Evolutionary conservation across 1,140 invertebrate species (phyloP), one percentile per base, ranked within the genome.

Genomic region (Aporrectodea caliginosa): DNA sequence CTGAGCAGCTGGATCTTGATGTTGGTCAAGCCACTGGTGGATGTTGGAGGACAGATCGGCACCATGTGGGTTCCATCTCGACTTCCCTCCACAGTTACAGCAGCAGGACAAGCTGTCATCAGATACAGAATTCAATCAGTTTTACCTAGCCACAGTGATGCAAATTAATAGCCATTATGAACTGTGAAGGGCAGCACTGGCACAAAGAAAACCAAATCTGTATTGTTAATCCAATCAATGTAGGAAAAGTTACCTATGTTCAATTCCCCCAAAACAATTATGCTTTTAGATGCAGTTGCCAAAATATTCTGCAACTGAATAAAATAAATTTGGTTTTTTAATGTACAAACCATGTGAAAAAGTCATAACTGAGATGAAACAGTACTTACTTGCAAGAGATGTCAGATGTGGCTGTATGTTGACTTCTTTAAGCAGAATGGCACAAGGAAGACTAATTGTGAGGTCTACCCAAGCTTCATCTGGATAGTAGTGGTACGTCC

Each of bases 401-500:
- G 93, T 92, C 71, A 93, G 91, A 87, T 97, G 94, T 6, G 95
- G 95, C 85, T 95, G 93, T 58, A 97, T 89, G 83, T 96, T 94
- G 14, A 97, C 92, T 90, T 96, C 94, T 84, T 90, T 93, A n/a
- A 97, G 87, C 73, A 95, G 88, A 83, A 96, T 92, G n/a, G 95
- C 94, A 86, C 94, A 95, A 0, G 94, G 95, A 82, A 97, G 87
- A n/a, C 92, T 92, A 30, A 97, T 91, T 2, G 92, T 93, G 2
- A 97, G 90, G 86, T 96, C 94, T 0, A 96, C 92, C 89, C 93
- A 94, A 14, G 92, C 92, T 88, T 97, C 95, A 83, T 95, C 94
- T 0, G 94, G 94, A 88, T 94, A 95, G 88, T 95, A 97, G 87
- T 96, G 94, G 88, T 96, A 95, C 35, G 93, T 94, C 93, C 95